Evolutionary conservation across 2,113 vertebrate species (phyloP), one percentile per base, ranked within the genome.

Genomic region (Ceyx melanurus): DNA sequence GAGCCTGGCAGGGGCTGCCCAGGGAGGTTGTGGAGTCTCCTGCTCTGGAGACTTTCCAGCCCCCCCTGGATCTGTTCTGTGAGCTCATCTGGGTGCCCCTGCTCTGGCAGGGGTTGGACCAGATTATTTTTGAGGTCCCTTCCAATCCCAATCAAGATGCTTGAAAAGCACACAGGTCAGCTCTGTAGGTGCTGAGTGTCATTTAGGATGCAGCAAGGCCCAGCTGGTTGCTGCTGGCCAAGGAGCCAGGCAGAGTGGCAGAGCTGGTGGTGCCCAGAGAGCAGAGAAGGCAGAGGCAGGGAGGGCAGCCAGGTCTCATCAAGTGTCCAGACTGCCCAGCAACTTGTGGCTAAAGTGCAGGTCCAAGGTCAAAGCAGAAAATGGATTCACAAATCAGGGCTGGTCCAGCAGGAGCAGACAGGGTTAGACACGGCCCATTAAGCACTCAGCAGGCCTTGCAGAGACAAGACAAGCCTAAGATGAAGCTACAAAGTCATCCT

Each of bases 311-410:
- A 58, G 4, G 31, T 29, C 51, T 21, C 12, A 51, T 45, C 14
- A 14, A 60, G 4, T 2, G 75, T 26, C 29, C 16, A 42, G 10
- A 8, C 46, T 29, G 43, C 8, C 22, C 15, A 56, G 7, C 8
- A 60, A 54, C 3, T 11, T 25, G 0, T 1, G 1, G 13, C 4
- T 29, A 43, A 1, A 0, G 14, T 16, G 0, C 5, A 64, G 13
- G 17, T 20, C 51, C 8, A 61, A 85, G 15, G 15, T n/a, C 8
- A 88, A 54, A 56, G 2, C 13, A 72, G 5, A 62, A 73, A 33
- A 33, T 3, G 19, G 9, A 43, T 8, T 53, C 29, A 53, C 14
- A 53, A 6, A 45, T 20, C 11, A 51, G 6, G 1, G 35, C 40
- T 40, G 3, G 10, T 22, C 3, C 8, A 61, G 4, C n/a, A 66